These are phyloP conservation scores for Cottus gobio DNA, from an alignment of 2,113 vertebrate species.

Conservation along the genomic window DNA sequence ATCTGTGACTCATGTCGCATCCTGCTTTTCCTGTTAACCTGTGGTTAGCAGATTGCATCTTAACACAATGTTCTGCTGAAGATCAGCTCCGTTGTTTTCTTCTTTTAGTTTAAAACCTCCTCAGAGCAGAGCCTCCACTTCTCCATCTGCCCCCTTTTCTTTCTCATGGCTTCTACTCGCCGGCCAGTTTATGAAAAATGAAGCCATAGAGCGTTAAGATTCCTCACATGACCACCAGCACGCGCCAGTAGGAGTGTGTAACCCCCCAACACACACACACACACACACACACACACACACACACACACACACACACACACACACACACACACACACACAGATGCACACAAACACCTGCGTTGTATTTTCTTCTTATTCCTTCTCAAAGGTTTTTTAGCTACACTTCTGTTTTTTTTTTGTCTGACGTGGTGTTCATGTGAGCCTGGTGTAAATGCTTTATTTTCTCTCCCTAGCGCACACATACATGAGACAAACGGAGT, in stretches of 20 bases:
- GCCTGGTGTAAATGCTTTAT: slow-evolving; percentile 7
- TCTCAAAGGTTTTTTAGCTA: neutral
- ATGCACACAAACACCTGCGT: too few species aligned
- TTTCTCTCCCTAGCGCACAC: neutral
- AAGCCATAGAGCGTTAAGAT: slow-evolving; percentile 62
- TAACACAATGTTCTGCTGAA: slow-evolving; percentile 35
- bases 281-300: too few species aligned
- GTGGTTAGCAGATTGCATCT: slow-evolving; percentile 33
- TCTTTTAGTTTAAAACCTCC: neutral
- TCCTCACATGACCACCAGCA: slow-evolving; percentile 67
- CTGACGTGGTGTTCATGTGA: slow-evolving; percentile 13
- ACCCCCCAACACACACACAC: neutral
- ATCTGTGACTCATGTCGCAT: slow-evolving; percentile 48
- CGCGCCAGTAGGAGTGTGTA: neutral
- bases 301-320: too few species aligned
- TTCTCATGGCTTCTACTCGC: neutral
- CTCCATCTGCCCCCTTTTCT: neutral
- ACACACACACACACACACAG: too few species aligned
- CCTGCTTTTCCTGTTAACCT: slow-evolving; percentile 34
- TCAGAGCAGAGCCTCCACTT: slow-evolving; percentile 1
- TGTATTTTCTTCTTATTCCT: slow-evolving; percentile 31
- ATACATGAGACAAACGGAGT: neutral
- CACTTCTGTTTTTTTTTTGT: slow-evolving; percentile 5
- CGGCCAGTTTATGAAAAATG: slow-evolving; percentile 30
- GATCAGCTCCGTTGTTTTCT: slow-evolving; percentile 11